phyloP scores from a whole-genome alignment of 1,140 invertebrate species.

The Acromyrmex heyeri region DNA sequence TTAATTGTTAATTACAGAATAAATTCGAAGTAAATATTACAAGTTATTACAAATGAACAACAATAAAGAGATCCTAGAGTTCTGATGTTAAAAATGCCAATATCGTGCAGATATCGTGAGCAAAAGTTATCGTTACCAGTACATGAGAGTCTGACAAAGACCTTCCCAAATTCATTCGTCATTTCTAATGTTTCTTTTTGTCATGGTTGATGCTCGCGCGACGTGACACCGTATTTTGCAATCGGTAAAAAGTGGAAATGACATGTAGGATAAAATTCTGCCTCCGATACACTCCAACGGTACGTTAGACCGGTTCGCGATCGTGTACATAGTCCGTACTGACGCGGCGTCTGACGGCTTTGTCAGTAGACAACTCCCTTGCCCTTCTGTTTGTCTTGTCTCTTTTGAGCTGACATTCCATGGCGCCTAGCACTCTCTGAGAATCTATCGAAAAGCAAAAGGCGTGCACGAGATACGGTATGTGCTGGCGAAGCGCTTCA shows the following conservation, averaged over 20 bases:
- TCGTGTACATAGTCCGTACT: slow-evolving; percentile 48
- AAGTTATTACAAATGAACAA: not conserved
- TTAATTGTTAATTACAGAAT: not conserved
- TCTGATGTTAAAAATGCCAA: not conserved
- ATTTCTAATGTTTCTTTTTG: slow-evolving; percentile 17
- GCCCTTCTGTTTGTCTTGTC: slow-evolving; percentile 69
- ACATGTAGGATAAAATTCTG: slow-evolving; percentile 72
- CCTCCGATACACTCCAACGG: slow-evolving; percentile 46
- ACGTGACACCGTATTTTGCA: slow-evolving; percentile 46
- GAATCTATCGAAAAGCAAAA: slow-evolving; percentile 44
- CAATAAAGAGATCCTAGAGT: not conserved
- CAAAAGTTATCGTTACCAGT: slow-evolving; percentile 23
- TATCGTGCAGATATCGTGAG: not conserved
- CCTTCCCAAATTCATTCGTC: slow-evolving; percentile 29
- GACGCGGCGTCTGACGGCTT: slow-evolving; percentile 58
- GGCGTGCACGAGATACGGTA: not conserved
- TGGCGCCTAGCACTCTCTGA: slow-evolving; percentile 29
- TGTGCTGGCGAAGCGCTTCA: not conserved
- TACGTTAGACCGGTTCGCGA: slow-evolving; percentile 70
- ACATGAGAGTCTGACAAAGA: slow-evolving; percentile 53
- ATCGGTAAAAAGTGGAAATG: slow-evolving; percentile 69
- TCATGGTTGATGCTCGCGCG: slow-evolving; percentile 11
- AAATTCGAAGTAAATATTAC: not conserved
- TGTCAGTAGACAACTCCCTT: slow-evolving; percentile 66
- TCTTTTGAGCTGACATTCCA: slow-evolving; percentile 56